These are phyloP conservation scores for Brachionus rotundiformis DNA, from an alignment of 1,140 invertebrate species.

Conservation along the genomic window DNA sequence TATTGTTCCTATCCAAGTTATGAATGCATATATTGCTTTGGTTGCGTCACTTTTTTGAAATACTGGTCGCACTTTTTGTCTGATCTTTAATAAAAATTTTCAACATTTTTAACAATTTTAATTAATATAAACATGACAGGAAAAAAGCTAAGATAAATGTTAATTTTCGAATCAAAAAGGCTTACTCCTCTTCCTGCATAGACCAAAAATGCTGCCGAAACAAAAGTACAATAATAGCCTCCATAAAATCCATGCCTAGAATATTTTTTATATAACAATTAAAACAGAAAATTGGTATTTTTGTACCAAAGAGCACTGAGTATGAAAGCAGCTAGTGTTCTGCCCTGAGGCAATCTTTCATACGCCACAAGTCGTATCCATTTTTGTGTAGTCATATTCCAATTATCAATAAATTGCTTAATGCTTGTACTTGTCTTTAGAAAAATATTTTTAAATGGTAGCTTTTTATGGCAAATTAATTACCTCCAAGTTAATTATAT, in stretches of 20 bases:
- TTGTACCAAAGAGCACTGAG: constrained; percentile 81
- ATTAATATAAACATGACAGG: too few species aligned
- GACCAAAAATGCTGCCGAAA: constrained; percentile 82
- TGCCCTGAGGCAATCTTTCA: constrained; percentile 71
- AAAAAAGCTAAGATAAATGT: too few species aligned
- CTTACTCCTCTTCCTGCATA: constrained; percentile 77
- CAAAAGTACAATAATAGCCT: constrained; percentile 93
- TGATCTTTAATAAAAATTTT: constrained; percentile 17
- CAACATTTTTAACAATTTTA: not conserved
- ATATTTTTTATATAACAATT: too few species aligned
- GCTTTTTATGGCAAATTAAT: not conserved
- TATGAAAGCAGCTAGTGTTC: constrained; percentile 73
- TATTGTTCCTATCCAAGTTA: constrained; percentile 40
- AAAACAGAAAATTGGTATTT: too few species aligned
- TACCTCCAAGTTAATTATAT: constrained; percentile 85
- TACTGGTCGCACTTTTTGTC: constrained; percentile 21
- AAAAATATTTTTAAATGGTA: too few species aligned
- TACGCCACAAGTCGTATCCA: constrained; percentile 86
- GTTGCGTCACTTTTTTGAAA: constrained; percentile 35
- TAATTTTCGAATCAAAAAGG: too few species aligned
- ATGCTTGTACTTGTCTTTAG: constrained; percentile 75
- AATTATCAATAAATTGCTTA: constrained; percentile 76
- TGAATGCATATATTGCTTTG: constrained; percentile 12
- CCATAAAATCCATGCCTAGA: constrained; percentile 83
- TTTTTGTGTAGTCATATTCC: constrained; percentile 81